Percentiles rank a stretch among this genome's conserved stretches.
Conservation (phyloP, 2,888 invertebrate genomes). For the Sminthurides aquaticus region DNA sequence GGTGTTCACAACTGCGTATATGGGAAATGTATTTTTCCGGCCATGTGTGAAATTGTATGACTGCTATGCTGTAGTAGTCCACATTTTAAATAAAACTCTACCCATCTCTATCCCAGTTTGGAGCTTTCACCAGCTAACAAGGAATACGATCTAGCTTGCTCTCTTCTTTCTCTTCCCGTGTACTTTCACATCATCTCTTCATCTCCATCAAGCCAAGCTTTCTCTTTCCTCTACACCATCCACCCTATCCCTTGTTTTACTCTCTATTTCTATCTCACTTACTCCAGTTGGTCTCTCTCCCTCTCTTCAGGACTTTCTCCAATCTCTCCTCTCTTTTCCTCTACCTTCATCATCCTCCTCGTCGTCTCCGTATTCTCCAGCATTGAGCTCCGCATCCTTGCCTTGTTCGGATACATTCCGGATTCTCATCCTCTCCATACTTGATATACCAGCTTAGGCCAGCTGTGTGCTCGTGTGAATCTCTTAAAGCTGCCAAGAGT, state of each 20-base stretch:
- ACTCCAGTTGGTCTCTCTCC: too few relatives aligned
- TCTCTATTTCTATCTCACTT: too few relatives aligned
- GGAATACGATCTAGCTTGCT: too few relatives aligned
- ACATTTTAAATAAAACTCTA: neutral
- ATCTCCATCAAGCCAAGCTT: neutral
- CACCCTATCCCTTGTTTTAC: slow-evolving; percentile 7
- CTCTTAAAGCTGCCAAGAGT: too few relatives aligned
- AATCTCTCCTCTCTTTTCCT: too few relatives aligned
- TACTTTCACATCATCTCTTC: neutral
- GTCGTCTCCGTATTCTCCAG: neutral
- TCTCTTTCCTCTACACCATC: slow-evolving; percentile 7
- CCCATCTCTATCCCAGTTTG: too few relatives aligned
- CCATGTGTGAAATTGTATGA: slow-evolving; percentile 15
- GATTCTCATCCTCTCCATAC: too few relatives aligned
- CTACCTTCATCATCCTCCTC: neutral
- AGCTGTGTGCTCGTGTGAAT: too few relatives aligned
- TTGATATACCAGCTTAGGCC: too few relatives aligned
- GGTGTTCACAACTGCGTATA: too few relatives aligned
- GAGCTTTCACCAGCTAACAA: too few relatives aligned
- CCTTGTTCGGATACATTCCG: neutral
- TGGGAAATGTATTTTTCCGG: slow-evolving; percentile 5
- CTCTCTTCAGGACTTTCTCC: too few relatives aligned
- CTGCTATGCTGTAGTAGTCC: neutral
- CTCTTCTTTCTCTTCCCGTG: slow-evolving; percentile 13
- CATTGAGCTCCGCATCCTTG: neutral